Conservation (phyloP, 2,113 vertebrate genomes). For the Ammodytes marinus region DNA sequence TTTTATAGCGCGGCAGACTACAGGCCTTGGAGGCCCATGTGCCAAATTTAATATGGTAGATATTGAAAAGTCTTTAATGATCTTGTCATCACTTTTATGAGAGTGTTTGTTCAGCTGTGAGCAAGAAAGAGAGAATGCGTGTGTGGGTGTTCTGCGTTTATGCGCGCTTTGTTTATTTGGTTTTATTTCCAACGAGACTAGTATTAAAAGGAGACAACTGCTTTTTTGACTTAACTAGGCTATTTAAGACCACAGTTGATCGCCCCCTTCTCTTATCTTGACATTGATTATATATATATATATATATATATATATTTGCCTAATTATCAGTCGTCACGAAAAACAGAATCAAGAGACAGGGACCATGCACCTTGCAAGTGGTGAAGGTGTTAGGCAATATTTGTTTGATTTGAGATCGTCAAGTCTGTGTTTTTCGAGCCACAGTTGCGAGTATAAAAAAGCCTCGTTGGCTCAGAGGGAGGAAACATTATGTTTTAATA, state of each 20-base stretch:
- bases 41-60: slow-evolving; percentile 14
- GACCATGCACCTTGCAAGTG: slow-evolving; percentile 6
- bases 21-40: not conserved
- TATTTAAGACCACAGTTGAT: not conserved
- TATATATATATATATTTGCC: not conserved
- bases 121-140: not conserved
- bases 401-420: slow-evolving; percentile 33
- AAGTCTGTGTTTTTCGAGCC: slow-evolving; percentile 25
- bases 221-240: not conserved
- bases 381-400: slow-evolving; percentile 6
- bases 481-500: slow-evolving; percentile 35
- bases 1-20: not conserved
- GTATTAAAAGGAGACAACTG: slow-evolving; percentile 8
- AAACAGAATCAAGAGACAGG: not conserved
- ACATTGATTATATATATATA: slow-evolving; percentile 4
- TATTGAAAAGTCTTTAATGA: not conserved
- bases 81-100: not conserved
- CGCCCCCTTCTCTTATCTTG: not conserved
- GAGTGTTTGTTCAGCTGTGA: not conserved
- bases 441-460: slow-evolving; percentile 23
- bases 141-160: not conserved
- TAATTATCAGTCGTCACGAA: not conserved
- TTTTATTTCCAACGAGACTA: slow-evolving; percentile 10
- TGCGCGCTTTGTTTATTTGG: slow-evolving; percentile 7
- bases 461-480: slow-evolving; percentile 15